phyloP scores from a whole-genome alignment of 2,113 vertebrate species.

The Grallaria varia region DNA sequence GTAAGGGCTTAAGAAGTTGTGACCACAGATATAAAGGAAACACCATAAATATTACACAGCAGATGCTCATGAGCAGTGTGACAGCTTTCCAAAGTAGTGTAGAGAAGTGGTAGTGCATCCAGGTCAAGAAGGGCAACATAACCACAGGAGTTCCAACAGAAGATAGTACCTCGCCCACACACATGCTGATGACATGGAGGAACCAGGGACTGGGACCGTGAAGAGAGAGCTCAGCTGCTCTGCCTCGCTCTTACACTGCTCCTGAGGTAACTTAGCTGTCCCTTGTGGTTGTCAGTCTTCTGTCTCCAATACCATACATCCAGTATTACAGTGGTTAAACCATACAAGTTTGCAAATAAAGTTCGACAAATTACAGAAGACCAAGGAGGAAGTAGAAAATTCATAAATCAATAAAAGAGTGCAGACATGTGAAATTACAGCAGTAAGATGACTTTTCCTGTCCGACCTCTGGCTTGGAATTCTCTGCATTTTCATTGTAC shows the following conservation, averaged over 20 bases:
- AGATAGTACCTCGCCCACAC: neutral
- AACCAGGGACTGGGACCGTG: neutral
- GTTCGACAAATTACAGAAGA: neutral
- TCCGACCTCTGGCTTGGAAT: neutral
- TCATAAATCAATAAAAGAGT: neutral
- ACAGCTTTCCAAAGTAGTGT: neutral
- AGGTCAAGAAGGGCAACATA: neutral
- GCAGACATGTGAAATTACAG: neutral
- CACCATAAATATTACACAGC: neutral
- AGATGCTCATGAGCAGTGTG: neutral
- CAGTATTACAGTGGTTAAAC: neutral
- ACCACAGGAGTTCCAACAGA: neutral
- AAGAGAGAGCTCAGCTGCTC: neutral
- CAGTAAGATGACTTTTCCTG: neutral
- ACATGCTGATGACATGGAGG: neutral
- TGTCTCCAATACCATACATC: neutral
- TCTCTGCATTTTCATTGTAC: neutral
- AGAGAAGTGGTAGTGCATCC: rapidly evolving
- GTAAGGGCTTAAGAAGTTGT: neutral
- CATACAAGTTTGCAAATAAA: neutral
- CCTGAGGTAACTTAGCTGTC: neutral
- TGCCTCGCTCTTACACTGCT: neutral
- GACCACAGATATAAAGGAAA: neutral
- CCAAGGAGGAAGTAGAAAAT: neutral
- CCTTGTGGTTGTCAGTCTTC: neutral